phyloP scores from a whole-genome alignment of 2,113 vertebrate genomes.

The Lanius ludovicianus region DNA sequence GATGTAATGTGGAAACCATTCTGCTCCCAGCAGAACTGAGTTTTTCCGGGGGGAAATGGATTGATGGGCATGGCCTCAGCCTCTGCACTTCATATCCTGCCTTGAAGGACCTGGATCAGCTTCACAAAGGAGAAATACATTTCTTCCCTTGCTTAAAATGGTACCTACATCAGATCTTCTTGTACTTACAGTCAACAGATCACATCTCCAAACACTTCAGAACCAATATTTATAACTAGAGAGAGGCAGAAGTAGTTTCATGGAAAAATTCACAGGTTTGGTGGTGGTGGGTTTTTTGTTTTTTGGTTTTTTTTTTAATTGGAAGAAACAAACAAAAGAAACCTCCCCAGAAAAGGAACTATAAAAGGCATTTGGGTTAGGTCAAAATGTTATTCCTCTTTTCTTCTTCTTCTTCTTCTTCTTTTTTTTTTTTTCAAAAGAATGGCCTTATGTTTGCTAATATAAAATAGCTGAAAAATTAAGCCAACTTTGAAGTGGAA shows the following conservation, averaged over 20 bases:
- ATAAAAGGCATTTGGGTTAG: background rate
- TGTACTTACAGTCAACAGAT: background rate
- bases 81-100: background rate
- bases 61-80: background rate
- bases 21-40: background rate
- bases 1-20: background rate
- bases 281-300: background rate
- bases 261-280: background rate
- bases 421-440: background rate
- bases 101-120: background rate
- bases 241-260: background rate
- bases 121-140: background rate
- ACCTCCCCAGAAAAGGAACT: background rate
- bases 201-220: background rate
- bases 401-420: background rate
- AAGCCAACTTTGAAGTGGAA: constrained; percentile 26
- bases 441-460: constrained; percentile 13
- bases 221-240: background rate
- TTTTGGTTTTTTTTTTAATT: background rate
- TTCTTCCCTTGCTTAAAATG: background rate
- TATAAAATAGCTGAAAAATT: constrained; percentile 25
- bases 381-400: background rate
- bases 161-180: background rate
- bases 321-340: background rate
- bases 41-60: background rate